Conservation (phyloP, 2,888 invertebrate species). For the Pristionchus maxplancki region DNA sequence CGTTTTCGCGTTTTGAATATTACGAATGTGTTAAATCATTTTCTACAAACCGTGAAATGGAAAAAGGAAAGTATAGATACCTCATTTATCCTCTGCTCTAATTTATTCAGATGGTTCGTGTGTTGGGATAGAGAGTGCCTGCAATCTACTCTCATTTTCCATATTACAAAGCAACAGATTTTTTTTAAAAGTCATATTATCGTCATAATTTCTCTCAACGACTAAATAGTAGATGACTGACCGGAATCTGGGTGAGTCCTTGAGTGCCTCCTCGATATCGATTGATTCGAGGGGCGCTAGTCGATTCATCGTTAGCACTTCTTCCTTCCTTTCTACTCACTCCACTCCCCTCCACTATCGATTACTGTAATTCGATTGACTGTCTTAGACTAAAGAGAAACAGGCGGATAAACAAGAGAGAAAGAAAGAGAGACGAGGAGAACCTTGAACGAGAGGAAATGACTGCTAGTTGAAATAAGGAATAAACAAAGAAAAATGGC, state of each 20-base stretch:
- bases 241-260: conserved; percentile 51
- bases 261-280: conserved; percentile 51
- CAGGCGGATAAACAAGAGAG: background rate
- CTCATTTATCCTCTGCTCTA: conserved; percentile 67
- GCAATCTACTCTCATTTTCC: background rate
- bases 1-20: background rate
- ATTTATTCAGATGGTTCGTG: conserved; percentile 59
- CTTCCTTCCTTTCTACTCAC: background rate
- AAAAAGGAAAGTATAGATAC: conserved; percentile 23
- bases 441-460: background rate
- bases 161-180: too few species aligned
- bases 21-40: background rate
- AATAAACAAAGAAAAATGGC: conserved; percentile 24
- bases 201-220: background rate
- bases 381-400: conserved; percentile 6
- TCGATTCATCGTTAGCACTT: background rate
- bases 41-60: background rate
- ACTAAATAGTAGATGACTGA: background rate
- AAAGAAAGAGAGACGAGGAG: background rate
- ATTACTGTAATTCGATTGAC: conserved; percentile 37
- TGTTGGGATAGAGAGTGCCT: conserved; percentile 57
- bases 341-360: background rate
- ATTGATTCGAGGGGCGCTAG: conserved; percentile 41
- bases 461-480: background rate
- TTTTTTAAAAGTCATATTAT: background rate